phyloP scores from a whole-genome alignment of 2,888 invertebrate genomes.

The Sarcophaga variegata region DNA sequence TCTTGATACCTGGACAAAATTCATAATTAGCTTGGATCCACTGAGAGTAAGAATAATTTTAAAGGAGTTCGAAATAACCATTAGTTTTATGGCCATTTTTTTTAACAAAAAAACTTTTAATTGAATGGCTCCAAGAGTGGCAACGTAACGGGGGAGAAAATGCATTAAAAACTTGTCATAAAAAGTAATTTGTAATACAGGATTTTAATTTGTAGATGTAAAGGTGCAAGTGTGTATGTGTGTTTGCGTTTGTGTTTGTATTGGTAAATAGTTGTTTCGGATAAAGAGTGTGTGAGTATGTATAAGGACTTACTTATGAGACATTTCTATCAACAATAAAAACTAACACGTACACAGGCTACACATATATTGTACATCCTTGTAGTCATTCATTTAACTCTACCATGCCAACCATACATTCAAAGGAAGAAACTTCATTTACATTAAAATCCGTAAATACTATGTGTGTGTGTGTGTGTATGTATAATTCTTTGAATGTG shows the following conservation, averaged over 20 bases:
- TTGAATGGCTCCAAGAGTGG: slow-evolving; percentile 9
- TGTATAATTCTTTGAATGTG: not conserved
- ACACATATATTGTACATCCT: slow-evolving; percentile 14
- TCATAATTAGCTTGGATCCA: slow-evolving; percentile 25
- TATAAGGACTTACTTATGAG: not conserved
- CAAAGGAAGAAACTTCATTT: slow-evolving; percentile 41
- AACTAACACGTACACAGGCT: slow-evolving; percentile 13
- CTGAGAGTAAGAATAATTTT: not conserved
- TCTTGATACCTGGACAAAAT: not conserved
- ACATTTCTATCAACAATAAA: not conserved
- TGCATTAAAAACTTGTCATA: slow-evolving; percentile 54
- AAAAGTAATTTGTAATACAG: slow-evolving; percentile 59
- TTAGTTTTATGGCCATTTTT: slow-evolving; percentile 53
- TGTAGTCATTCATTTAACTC: slow-evolving; percentile 2
- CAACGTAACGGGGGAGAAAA: slow-evolving; percentile 20
- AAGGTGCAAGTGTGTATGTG: not conserved
- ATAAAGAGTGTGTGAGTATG: not conserved
- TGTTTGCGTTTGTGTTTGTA: not conserved
- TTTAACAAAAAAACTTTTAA: slow-evolving; percentile 30
- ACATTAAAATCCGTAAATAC: slow-evolving; percentile 16
- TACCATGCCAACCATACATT: slow-evolving; percentile 2
- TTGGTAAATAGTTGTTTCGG: not conserved
- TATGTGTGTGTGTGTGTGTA: not conserved
- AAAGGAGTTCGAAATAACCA: slow-evolving; percentile 3
- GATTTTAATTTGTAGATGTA: slow-evolving; percentile 39